Conservation (phyloP, 2,888 invertebrate genomes). For the Chrysodeixis includens region DNA sequence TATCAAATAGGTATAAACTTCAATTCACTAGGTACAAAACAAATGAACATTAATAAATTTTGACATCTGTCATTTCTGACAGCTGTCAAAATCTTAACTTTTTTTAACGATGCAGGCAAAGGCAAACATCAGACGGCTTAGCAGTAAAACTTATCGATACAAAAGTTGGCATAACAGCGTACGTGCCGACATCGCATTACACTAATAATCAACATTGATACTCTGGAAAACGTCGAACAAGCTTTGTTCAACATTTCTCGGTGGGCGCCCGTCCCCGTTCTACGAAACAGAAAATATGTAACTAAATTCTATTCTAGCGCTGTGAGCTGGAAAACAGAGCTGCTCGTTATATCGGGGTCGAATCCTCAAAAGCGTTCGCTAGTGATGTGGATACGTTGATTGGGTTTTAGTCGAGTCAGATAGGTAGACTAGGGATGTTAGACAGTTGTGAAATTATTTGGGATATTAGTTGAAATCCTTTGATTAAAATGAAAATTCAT, state of each 20-base stretch:
- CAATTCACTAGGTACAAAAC: background rate
- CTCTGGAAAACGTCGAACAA: slow-evolving; percentile 54
- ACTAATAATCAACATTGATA: slow-evolving; percentile 60
- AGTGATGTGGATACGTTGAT: slow-evolving; percentile 27
- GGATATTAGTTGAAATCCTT: background rate
- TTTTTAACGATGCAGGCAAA: background rate
- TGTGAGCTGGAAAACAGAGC: slow-evolving; percentile 75
- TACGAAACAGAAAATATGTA: slow-evolving; percentile 75
- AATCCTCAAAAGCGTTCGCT: slow-evolving; percentile 47
- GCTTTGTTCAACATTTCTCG: slow-evolving; percentile 33
- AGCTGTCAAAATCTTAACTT: background rate
- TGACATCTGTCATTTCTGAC: background rate
- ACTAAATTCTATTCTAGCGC: slow-evolving; percentile 75
- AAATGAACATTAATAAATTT: background rate
- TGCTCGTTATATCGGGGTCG: slow-evolving; percentile 55
- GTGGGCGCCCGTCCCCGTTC: slow-evolving; percentile 60
- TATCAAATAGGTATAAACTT: background rate
- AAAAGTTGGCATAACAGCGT: slow-evolving; percentile 52
- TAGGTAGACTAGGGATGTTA: background rate
- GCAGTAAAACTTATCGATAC: slow-evolving; percentile 27
- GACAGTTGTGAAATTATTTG: background rate
- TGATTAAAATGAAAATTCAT: no score
- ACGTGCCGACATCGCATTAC: slow-evolving; percentile 51
- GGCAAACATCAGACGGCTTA: background rate
- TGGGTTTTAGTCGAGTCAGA: slow-evolving; percentile 28